Conservation (phyloP, 2,113 vertebrate species). For the Eolophus roseicapilla region DNA sequence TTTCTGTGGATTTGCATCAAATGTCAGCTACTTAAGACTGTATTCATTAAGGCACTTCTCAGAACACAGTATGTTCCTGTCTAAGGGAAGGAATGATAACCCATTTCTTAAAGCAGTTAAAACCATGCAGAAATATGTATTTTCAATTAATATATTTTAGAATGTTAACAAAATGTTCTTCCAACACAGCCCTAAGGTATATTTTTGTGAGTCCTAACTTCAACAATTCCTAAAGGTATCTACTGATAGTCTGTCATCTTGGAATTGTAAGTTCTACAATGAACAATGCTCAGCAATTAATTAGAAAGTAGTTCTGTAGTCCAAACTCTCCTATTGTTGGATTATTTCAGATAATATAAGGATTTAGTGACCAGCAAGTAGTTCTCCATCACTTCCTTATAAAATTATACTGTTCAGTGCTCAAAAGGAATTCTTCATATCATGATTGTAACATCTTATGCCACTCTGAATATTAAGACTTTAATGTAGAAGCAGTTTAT, state of each 20-base stretch:
- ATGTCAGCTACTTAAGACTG: conserved; percentile 28
- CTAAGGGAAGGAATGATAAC: not conserved
- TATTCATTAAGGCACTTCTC: not conserved
- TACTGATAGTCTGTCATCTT: not conserved
- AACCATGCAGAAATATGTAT: not conserved
- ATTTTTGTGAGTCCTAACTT: not conserved
- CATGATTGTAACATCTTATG: not conserved
- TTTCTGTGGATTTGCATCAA: conserved; percentile 38
- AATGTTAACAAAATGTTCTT: not conserved
- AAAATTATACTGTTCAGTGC: not conserved
- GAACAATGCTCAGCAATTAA: not conserved
- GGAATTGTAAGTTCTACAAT: not conserved
- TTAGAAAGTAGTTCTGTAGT: not conserved
- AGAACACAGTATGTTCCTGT: not conserved
- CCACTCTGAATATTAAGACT: not conserved
- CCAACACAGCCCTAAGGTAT: not conserved
- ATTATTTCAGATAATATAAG: not conserved
- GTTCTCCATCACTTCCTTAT: not conserved
- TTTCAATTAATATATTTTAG: not conserved
- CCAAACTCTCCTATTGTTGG: not conserved
- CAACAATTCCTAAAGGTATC: not conserved
- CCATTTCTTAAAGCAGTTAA: not conserved
- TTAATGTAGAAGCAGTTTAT: not conserved
- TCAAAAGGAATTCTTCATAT: not conserved
- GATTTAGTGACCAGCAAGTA: not conserved